Conservation (phyloP, 2,888 invertebrate genomes). For the Perizoma flavofasciatum region DNA sequence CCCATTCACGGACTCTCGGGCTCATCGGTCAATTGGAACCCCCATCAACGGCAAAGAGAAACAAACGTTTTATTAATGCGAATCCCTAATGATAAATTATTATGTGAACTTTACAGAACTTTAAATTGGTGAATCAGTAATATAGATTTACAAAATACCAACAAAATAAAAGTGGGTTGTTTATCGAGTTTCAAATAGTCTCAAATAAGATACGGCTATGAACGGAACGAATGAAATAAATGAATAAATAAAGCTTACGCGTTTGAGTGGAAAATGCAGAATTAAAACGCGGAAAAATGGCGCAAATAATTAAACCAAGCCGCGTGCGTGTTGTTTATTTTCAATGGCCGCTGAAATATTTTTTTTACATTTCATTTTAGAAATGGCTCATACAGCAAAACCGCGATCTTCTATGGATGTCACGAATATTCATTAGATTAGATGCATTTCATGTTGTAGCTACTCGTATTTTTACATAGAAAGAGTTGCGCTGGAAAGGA, state of each 20-base stretch:
- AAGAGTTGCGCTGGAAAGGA: background rate
- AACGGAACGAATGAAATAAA: constrained; percentile 30
- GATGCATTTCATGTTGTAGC: background rate
- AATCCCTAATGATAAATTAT: too few species aligned
- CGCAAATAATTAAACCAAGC: constrained; percentile 38
- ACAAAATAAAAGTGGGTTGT: constrained; percentile 27
- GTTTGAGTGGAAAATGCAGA: constrained; percentile 37
- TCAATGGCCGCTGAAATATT: constrained; percentile 23
- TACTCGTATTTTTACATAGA: too few species aligned
- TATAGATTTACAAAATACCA: constrained; percentile 3
- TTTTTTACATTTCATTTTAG: constrained; percentile 30
- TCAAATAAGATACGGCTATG: constrained; percentile 19
- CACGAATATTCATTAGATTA: background rate
- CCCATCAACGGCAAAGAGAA: too few species aligned
- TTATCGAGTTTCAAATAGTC: constrained; percentile 26
- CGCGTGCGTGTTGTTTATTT: constrained; percentile 28
- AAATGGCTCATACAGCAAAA: constrained; percentile 23
- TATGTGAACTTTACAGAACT: too few species aligned
- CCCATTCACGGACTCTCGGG: too few species aligned
- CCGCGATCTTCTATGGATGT: background rate
- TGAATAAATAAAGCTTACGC: constrained; percentile 42
- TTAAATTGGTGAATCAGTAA: too few species aligned
- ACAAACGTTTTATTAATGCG: too few species aligned
- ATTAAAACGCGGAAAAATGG: constrained; percentile 38
- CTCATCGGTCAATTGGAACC: too few species aligned